Evolutionary conservation across 2,113 vertebrate genomes (phyloP).

Genomic region (Nesoenas mayeri): DNA sequence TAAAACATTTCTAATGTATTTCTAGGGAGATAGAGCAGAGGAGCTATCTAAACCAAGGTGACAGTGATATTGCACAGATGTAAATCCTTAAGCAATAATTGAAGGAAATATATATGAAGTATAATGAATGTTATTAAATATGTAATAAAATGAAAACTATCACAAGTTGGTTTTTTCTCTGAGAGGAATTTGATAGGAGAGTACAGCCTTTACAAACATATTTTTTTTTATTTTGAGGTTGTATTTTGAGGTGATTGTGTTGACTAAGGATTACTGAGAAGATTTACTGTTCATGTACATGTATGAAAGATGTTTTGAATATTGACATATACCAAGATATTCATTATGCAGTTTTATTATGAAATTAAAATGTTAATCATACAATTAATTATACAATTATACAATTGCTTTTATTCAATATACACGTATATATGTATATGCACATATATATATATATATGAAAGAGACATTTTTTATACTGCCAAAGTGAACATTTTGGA

Average conservation of each 20-base stretch:
- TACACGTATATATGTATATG: not conserved
- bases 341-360: not conserved
- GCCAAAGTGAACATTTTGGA: not conserved
- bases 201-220: not conserved
- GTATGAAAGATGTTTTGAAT: not conserved
- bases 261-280: not conserved
- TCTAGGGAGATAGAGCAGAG: not conserved
- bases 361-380: slow-evolving; percentile 9
- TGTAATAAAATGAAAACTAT: not conserved
- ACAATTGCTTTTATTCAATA: not conserved
- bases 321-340: not conserved
- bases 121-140: not conserved
- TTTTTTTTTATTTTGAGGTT: not conserved
- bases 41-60: not conserved
- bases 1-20: not conserved
- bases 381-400: not conserved
- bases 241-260: not conserved
- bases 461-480: not conserved
- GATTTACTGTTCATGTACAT: not conserved
- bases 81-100: not conserved
- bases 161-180: not conserved
- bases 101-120: not conserved
- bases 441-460: not conserved
- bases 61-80: not conserved
- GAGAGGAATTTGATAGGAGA: not conserved